These are phyloP conservation scores for Acanthopagrus latus DNA, from an alignment of 2,797 vertebrate genomes.

Conservation along the genomic window DNA sequence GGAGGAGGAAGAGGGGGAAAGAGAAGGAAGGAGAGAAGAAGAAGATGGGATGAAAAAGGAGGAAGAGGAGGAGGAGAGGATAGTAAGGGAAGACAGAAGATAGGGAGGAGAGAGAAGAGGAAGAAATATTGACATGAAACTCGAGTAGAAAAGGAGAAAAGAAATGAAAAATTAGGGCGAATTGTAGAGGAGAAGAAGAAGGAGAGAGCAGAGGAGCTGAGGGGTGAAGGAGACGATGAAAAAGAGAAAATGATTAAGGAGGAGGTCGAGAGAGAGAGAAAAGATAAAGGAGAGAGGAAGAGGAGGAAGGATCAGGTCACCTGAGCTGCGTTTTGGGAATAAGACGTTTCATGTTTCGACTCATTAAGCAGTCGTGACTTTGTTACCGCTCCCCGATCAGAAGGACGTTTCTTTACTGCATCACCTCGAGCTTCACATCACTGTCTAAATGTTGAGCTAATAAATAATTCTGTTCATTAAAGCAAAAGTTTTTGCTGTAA, in stretches of 20 bases:
- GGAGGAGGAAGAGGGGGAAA: not conserved
- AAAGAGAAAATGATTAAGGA: not conserved
- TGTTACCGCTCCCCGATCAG: constrained; percentile 7
- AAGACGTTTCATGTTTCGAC: constrained; percentile 42
- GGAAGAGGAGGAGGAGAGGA: not conserved
- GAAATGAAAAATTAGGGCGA: too few species aligned
- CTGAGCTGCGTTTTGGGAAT: constrained; percentile 30
- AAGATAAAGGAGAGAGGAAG: not conserved
- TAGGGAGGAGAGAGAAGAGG: not conserved
- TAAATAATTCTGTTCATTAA: too few species aligned
- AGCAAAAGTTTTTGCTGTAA: too few species aligned
- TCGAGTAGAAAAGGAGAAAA: not conserved
- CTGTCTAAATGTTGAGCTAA: too few species aligned
- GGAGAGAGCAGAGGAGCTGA: not conserved
- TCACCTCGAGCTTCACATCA: too few species aligned
- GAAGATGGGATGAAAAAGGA: not conserved
- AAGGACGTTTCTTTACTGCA: too few species aligned
- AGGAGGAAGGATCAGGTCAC: constrained; percentile 35
- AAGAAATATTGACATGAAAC: too few species aligned
- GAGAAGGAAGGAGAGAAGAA: not conserved
- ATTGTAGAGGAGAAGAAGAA: not conserved
- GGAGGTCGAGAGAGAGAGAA: not conserved
- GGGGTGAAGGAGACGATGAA: not conserved
- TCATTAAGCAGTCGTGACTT: constrained; percentile 7
- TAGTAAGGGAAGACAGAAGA: not conserved